phyloP scores from a whole-genome alignment of 2,113 vertebrate species.

The Mormyrus iriodes region DNA sequence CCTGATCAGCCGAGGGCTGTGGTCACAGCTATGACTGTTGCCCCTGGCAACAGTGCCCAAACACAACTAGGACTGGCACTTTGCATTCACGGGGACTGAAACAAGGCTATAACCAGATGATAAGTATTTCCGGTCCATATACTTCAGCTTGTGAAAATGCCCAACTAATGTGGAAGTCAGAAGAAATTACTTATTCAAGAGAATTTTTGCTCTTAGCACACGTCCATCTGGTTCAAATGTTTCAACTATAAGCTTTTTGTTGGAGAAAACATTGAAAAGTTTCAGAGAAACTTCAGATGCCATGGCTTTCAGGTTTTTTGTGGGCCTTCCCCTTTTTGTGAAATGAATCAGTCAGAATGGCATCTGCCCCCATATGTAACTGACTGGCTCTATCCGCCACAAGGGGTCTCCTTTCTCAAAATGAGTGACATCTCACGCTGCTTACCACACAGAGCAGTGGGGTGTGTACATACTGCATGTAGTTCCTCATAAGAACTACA shows the following conservation, averaged over 20 bases:
- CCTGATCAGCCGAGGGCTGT: slow-evolving; percentile 38
- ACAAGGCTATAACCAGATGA: slow-evolving; percentile 41
- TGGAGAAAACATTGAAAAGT: slow-evolving; percentile 17
- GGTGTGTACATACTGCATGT: background rate
- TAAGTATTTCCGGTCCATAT: background rate
- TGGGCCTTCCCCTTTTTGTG: slow-evolving; percentile 31
- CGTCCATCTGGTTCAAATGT: slow-evolving; percentile 51
- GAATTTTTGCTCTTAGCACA: slow-evolving; percentile 40
- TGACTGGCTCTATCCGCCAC: slow-evolving; percentile 25
- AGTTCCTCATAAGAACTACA: no score
- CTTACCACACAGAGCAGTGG: background rate
- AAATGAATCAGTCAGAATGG: slow-evolving; percentile 29
- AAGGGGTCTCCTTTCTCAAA: slow-evolving; percentile 30
- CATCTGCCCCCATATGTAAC: background rate
- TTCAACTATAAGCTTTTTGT: slow-evolving; percentile 50
- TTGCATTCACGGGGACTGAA: no score
- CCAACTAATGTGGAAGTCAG: background rate
- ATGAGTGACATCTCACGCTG: background rate
- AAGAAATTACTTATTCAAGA: background rate
- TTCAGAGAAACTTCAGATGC: background rate
- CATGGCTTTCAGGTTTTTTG: slow-evolving; percentile 8
- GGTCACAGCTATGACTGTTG: slow-evolving; percentile 40
- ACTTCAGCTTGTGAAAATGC: background rate
- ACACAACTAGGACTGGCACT: slow-evolving; percentile 50
- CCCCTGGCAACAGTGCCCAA: slow-evolving; percentile 56